phyloP scores from a whole-genome alignment of 2,797 vertebrate species.

The Champsocephalus gunnari region DNA sequence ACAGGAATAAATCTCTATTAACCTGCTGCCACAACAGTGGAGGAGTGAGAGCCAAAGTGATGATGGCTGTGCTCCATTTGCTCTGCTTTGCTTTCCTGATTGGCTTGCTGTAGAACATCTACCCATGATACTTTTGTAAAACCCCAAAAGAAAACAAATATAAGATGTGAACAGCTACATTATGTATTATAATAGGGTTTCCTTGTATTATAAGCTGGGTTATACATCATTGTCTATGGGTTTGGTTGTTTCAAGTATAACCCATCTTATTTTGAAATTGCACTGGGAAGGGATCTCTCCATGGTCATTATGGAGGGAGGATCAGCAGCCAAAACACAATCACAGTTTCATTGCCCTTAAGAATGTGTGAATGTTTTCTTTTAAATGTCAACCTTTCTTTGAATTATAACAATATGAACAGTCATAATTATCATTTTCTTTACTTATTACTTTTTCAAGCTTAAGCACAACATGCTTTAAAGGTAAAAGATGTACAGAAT shows the following conservation, averaged over 20 bases:
- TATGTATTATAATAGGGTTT: neutral
- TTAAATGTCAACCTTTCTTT: no score
- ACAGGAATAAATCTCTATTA: slow-evolving; percentile 56
- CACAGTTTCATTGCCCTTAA: neutral
- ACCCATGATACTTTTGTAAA: neutral
- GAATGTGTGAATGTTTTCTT: neutral
- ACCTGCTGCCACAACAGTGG: slow-evolving; percentile 51
- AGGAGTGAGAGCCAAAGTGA: slow-evolving; percentile 23
- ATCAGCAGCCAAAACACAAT: neutral
- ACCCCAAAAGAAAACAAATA: neutral
- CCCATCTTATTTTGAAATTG: neutral
- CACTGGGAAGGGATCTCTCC: neutral
- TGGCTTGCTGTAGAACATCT: neutral
- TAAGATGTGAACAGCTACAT: neutral
- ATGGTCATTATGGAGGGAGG: neutral
- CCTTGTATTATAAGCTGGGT: neutral
- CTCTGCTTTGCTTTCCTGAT: slow-evolving; percentile 4
- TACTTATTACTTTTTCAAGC: no score
- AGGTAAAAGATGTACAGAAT: no score
- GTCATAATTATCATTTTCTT: no score
- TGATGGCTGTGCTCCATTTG: slow-evolving; percentile 5
- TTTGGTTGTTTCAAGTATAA: neutral
- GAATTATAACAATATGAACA: slow-evolving; percentile 3
- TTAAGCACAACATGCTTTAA: no score
- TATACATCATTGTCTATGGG: neutral